Base-by-base conservation (phyloP, 2,113 vertebrate species). In the Perca flavescens region DNA sequence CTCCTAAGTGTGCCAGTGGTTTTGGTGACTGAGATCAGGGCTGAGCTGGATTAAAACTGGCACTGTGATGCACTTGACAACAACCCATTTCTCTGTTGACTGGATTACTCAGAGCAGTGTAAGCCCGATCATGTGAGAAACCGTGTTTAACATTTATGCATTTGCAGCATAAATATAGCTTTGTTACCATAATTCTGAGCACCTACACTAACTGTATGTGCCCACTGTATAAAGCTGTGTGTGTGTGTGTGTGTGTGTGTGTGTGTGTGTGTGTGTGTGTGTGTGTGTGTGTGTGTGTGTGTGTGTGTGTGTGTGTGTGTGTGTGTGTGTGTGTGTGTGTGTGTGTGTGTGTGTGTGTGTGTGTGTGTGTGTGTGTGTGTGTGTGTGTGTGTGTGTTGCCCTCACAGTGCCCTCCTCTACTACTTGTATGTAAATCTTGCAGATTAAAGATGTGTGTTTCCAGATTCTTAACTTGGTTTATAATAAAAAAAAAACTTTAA, bases 11-110 rank as follows among this genome's bases (percentile, higher is more conserved):
- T 86, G 86, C 80, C 80, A 66, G 80, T 63, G 75, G 56, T 78
- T 14, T 85, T 74, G 71, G 69, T 56, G 73, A 83, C 86, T 71
- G 47, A 85, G 85, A 88, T 92, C 79, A 74, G 67, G 64, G 47
- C 74, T 80, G 81, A 91, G 79, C 89, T 88, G 91, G 91, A 94
- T 94, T 92, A 90, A 84, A 73, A 62, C 12, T 75, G 56, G 16
- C 77, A 46, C 78, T 60, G 67, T 77, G 73, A 88, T 84, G 82
- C 65, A 63, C 50, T 54, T 56, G 57, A 87, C 74, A 67, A 76
- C 68, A 69, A 72, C 49, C 65, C 47, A 61, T 73, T 88, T 79
- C 80, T 84, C 80, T 82, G 82, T 66, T 82, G 67, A 53, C 80
- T 43, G 79, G 85, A 91, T 93, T 93, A 91, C 65, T 89, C 49